Conservation (phyloP, 1,140 invertebrate genomes). For the Pteromalus puparum region DNA sequence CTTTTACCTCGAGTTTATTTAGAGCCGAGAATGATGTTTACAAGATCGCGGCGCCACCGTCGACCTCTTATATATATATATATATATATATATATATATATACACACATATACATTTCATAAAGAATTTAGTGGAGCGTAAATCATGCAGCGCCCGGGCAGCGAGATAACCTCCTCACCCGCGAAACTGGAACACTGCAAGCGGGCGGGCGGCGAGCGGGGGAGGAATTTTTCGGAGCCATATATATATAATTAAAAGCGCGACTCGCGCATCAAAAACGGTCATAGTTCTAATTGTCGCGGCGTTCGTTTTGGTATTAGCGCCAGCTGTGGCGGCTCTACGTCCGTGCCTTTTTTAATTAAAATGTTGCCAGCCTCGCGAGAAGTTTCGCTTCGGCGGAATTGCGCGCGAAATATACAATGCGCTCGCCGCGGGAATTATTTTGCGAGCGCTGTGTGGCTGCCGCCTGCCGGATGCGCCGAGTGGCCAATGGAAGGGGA, state of each 20-base stretch:
- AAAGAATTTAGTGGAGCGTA: constrained; percentile 34
- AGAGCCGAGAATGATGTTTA: constrained; percentile 25
- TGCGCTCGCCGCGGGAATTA: not conserved
- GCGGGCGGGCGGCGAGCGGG: not conserved
- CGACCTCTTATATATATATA: not conserved
- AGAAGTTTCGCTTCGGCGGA: not conserved
- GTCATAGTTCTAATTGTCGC: not conserved
- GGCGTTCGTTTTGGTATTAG: not conserved
- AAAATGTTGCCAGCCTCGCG: constrained; percentile 15
- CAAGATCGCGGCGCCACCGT: not conserved
- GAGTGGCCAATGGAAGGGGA: not conserved
- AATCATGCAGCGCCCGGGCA: not conserved
- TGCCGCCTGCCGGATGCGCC: not conserved
- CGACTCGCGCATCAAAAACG: not conserved
- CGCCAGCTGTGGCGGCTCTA: not conserved
- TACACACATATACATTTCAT: constrained; percentile 35
- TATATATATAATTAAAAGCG: not conserved
- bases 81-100: constrained; percentile 35
- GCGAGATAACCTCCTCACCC: not conserved
- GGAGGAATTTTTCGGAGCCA: not conserved
- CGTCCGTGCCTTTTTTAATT: constrained; percentile 23
- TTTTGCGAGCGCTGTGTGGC: not conserved
- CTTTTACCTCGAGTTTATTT: constrained; percentile 29
- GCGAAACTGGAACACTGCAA: not conserved
- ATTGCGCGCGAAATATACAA: constrained; percentile 19